These are phyloP conservation scores for Peromyscus eremicus DNA, from an alignment of 2,797 vertebrate genomes.

Conservation along the genomic window DNA sequence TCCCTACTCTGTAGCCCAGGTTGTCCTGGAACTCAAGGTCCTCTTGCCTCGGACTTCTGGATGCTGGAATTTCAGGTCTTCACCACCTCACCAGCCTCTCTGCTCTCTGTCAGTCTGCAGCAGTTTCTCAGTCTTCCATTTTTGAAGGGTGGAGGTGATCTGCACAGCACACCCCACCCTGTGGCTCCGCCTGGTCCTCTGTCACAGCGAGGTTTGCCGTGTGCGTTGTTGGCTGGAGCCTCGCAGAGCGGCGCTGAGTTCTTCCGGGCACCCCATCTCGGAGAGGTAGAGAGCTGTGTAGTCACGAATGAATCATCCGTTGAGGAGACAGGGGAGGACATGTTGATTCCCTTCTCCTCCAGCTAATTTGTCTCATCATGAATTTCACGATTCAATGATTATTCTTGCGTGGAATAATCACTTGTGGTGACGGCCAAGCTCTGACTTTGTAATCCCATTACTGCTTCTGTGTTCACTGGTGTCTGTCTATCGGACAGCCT, in stretches of 20 bases:
- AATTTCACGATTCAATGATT: not conserved
- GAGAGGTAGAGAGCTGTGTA: not conserved
- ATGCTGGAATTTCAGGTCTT: not conserved
- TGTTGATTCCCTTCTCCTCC: not conserved
- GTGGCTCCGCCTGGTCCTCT: not conserved
- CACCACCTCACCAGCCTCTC: not conserved
- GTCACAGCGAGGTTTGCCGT: not conserved
- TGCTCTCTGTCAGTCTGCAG: not conserved
- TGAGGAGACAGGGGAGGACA: not conserved
- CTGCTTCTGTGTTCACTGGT: not conserved
- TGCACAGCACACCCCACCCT: not conserved
- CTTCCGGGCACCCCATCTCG: not conserved
- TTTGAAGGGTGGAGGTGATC: not conserved
- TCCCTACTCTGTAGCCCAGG: not conserved
- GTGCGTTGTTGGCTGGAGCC: not conserved
- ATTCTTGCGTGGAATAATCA: not conserved
- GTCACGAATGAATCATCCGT: not conserved
- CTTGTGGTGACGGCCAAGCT: not conserved
- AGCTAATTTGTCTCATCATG: not conserved
- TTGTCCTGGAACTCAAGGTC: not conserved
- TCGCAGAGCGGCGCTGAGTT: fast-evolving
- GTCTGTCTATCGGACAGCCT: not conserved
- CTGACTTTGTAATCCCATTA: not conserved
- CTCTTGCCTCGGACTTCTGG: not conserved
- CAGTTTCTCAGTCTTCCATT: not conserved